Percentiles rank a stretch among this genome's conserved stretches.
These are phyloP conservation scores for Arenaria interpres DNA, from an alignment of 2,113 vertebrate species.

Conservation along the genomic window DNA sequence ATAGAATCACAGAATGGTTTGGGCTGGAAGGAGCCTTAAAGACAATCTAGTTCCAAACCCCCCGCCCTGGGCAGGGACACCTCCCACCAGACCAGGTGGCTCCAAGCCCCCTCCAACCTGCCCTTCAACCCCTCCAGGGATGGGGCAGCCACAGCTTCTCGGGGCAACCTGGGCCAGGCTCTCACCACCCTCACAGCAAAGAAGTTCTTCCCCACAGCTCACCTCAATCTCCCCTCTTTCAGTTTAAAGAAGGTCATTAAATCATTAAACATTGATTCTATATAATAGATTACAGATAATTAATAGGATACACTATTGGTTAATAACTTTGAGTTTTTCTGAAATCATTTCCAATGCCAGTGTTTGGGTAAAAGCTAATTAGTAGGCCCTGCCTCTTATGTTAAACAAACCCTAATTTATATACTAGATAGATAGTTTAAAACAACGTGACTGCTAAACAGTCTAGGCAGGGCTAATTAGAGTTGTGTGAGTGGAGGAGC, in stretches of 20 bases:
- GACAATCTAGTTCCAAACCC: background rate
- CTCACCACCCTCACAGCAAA: background rate
- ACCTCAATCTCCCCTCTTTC: background rate
- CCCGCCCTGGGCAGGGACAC: background rate
- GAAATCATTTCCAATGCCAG: background rate
- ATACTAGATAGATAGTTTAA: background rate
- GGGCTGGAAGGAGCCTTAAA: background rate
- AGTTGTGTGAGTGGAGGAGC: background rate
- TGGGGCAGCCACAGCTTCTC: background rate
- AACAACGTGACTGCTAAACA: background rate
- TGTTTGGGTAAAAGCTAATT: background rate
- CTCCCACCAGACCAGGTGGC: background rate
- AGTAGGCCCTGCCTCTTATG: background rate
- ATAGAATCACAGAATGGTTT: background rate
- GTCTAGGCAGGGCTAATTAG: background rate
- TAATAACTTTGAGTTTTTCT: background rate
- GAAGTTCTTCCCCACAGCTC: background rate
- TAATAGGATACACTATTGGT: background rate
- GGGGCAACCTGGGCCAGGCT: background rate
- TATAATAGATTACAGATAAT: background rate
- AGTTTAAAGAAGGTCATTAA: background rate
- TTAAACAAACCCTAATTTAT: background rate
- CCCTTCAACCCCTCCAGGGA: background rate
- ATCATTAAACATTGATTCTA: accelerated
- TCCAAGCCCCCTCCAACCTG: background rate